Base-by-base conservation (phyloP, 2,888 invertebrate species). In the Neoascia interrupta region DNA sequence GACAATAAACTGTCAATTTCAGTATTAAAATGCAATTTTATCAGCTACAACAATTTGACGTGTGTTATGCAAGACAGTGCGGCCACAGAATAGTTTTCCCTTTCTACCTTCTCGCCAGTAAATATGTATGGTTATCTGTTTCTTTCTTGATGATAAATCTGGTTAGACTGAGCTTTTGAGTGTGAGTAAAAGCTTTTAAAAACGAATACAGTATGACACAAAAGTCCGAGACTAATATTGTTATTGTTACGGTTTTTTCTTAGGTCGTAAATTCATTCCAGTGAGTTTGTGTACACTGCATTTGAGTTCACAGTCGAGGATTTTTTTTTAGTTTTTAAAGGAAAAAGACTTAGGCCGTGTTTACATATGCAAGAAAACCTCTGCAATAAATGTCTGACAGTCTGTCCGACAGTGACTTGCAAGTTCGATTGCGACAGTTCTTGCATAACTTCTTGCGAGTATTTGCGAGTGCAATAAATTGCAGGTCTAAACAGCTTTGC, bases 1-100 rank as follows among this genome's bases (percentile, higher is more conserved):
- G 1, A 61, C 26, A 58, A 47, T 61, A 36, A 56, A 37, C 45
- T 53, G 70, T 70, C 63, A 56, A 31, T n/a, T n/a, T n/a, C n/a
- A n/a, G n/a, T n/a, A n/a, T n/a, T 4, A 26, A 26, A 10, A 26
- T 26, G 10, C 5, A 10, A 26, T 26, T 26, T 26, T 26, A 26
- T 26, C 26, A 10, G 1, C 26, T 26, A 1, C 10, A 26, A 26
- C 1, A 1, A 26, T 1, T 26, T 10, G 1, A 26, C 5, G 26
- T 26, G 6, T 8, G 26, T 10, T 8, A 26, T 10, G 2, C 6
- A 8, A 26, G 1, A 26, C 10, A 26, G 5, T 26, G 5, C 10
- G 26, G 26, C 1, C 1, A 26, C 10, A 26, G 10, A 26, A n/a
- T n/a, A n/a, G 6, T 26, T 10, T 5, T 26, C 26, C 6, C 10